These are phyloP conservation scores for Vannuccia rotundouncinata DNA, from an alignment of 2,888 invertebrate species.

Conservation along the genomic window DNA sequence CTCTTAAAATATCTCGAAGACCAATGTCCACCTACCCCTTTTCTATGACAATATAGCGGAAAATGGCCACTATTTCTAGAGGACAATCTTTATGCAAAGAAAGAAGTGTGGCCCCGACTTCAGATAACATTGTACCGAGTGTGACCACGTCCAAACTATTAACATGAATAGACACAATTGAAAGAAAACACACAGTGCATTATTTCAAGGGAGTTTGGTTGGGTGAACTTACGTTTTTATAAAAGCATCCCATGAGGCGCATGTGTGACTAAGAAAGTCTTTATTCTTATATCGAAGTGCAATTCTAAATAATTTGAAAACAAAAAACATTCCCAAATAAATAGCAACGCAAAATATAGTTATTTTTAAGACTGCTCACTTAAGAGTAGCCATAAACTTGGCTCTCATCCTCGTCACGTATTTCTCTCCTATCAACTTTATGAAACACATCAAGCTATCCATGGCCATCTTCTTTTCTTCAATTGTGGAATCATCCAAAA, in stretches of 20 bases:
- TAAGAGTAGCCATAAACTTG: conserved; percentile 4
- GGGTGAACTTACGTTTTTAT: not conserved
- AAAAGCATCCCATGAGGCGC: not conserved
- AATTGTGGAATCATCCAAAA: not conserved
- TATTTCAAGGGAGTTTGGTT: too few species aligned
- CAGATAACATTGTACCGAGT: conserved; percentile 9
- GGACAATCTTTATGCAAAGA: not conserved
- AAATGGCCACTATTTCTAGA: not conserved
- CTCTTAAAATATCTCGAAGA: too few species aligned
- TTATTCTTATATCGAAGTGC: not conserved
- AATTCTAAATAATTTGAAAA: not conserved
- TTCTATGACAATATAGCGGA: not conserved
- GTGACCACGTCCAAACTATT: not conserved
- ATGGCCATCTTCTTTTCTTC: not conserved
- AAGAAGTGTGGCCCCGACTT: not conserved
- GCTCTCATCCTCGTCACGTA: not conserved
- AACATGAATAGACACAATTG: not conserved
- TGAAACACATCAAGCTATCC: not conserved
- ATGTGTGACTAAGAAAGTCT: not conserved
- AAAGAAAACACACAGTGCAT: too few species aligned
- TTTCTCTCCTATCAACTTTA: not conserved
- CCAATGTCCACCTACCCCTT: too few species aligned
- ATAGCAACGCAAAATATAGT: too few species aligned
- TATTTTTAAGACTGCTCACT: not conserved
- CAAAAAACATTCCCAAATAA: not conserved